Base-by-base conservation (phyloP, 2,113 vertebrate species). In the Prionailurus bengalensis region DNA sequence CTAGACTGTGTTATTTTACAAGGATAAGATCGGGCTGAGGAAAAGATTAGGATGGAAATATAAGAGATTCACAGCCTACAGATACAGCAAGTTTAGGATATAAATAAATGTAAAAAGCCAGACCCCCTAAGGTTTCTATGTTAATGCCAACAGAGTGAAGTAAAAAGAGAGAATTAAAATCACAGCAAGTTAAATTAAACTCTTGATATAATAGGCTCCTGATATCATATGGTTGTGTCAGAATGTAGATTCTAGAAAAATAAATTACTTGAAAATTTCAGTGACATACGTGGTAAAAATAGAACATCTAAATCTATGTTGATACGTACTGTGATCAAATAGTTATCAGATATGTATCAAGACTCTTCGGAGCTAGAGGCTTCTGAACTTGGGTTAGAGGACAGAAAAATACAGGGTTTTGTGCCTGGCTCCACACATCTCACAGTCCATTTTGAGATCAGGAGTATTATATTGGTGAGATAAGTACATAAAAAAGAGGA, bases 111-210 rank as follows among this genome's bases (percentile, higher is more conserved):
- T 23, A 16, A 42, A 48, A 92, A 96, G n/a, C 13, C 65, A 95
- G 39, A 48, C 13, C 31, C 33, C 55, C 82, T 83, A 48, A 63
- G 74, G 55, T 82, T 83, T 68, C 42, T 45, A 33, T 83, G 48
- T 42, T 80, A 63, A 31, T 94, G 33, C 51, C 76, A 53, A 84
- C 39, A 74, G 51, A 48, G 4, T 39, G 17, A 94, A 96, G 7
- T 80, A 83, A 84, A 55, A 93, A 91, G 33, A 74, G 39, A 96
- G 55, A 84, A 95, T 63, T 96, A 66, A 94, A 94, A 94, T 93
- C 65, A 53, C 65, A 94, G 63, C 66, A 81, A 92, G 42, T 86
- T 83, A 90, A 85, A 42, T 86, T 83, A 90, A 85, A 42, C 12
- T 78, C 29, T 36, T 89, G 8, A 66, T 68, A 7, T 83, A 87